Conservation (phyloP, 2,888 invertebrate species). For the Himalopsyche japonica region DNA sequence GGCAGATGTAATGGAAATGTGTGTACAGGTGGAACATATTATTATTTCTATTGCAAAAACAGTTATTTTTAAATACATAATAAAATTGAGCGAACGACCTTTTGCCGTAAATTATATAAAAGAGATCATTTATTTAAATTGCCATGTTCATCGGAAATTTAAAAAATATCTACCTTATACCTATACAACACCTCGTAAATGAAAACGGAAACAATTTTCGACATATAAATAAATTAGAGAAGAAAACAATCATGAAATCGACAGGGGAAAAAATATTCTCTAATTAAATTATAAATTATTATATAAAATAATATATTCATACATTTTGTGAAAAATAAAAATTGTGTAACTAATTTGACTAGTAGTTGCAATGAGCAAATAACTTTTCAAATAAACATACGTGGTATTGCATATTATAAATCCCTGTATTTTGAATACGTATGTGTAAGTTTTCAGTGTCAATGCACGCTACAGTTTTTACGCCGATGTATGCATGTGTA, state of each 20-base stretch:
- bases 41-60: no score
- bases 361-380: no score
- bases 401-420: neutral
- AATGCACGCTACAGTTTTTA: neutral
- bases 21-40: no score
- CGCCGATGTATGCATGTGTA: neutral
- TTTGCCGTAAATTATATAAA: neutral
- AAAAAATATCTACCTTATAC: neutral
- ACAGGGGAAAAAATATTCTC: no score
- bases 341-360: no score
- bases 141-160: neutral
- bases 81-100: neutral
- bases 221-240: no score
- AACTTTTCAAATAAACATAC: neutral
- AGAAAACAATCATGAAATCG: no score
- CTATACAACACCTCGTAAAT: neutral
- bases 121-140: neutral
- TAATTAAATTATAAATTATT: no score
- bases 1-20: no score
- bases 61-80: no score
- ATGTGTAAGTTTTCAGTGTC: neutral
- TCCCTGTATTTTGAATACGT: neutral
- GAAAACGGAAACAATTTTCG: neutral
- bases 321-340: no score
- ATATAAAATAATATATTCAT: no score